phyloP scores from a whole-genome alignment of 1,140 invertebrate genomes.

The Acromyrmex echinatior region DNA sequence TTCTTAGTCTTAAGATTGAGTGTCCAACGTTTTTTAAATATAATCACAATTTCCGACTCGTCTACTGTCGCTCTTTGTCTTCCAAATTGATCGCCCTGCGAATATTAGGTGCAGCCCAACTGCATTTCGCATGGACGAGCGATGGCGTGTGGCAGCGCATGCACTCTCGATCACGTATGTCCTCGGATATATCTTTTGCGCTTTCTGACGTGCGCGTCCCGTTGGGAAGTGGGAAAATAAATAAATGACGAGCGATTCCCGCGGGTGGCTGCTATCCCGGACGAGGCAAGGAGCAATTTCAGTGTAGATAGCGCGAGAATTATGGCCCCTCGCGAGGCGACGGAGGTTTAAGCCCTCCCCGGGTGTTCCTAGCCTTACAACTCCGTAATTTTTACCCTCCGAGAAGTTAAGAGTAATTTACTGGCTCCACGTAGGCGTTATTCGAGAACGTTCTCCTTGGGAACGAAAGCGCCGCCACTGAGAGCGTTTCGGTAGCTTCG shows the following conservation, averaged over 20 bases:
- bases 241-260: slow-evolving; percentile 84
- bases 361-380: slow-evolving; percentile 80
- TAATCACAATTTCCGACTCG: neutral
- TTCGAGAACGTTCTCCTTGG: slow-evolving; percentile 64
- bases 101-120: slow-evolving; percentile 22
- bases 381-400: slow-evolving; percentile 85
- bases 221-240: slow-evolving; percentile 80
- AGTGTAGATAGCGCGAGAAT: slow-evolving; percentile 84
- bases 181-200: slow-evolving; percentile 61
- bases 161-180: slow-evolving; percentile 58
- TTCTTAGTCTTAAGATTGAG: neutral
- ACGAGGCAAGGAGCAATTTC: slow-evolving; percentile 78
- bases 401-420: slow-evolving; percentile 86
- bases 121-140: slow-evolving; percentile 4
- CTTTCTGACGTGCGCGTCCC: slow-evolving; percentile 75
- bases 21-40: neutral
- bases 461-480: slow-evolving; percentile 22
- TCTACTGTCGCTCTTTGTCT: neutral
- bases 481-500: slow-evolving; percentile 50
- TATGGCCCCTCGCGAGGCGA: slow-evolving; percentile 79
- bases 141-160: slow-evolving; percentile 9
- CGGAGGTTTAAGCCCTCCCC: slow-evolving; percentile 74
- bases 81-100: slow-evolving; percentile 15
- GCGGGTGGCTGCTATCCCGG: slow-evolving; percentile 63
- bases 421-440: slow-evolving; percentile 79